Evolutionary conservation across 2,797 vertebrate species (phyloP).

Genomic region (Etheostoma perlongum): DNA sequence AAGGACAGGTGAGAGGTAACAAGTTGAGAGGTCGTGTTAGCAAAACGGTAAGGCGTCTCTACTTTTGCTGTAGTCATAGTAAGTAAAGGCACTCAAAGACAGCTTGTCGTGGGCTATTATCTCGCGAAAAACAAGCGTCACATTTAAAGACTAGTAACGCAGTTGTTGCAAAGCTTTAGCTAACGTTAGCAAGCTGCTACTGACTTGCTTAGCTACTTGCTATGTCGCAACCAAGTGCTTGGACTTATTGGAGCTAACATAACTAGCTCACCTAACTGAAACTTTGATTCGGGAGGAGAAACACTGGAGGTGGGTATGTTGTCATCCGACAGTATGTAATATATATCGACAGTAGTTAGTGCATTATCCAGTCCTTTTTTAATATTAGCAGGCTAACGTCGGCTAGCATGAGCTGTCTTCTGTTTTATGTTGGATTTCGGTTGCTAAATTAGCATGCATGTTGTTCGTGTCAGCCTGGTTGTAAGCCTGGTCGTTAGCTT

Average conservation of each 20-base stretch:
- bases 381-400: background rate
- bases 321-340: background rate
- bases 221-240: slow-evolving; percentile 72
- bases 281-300: slow-evolving; percentile 22
- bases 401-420: slow-evolving; percentile 12
- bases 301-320: slow-evolving; percentile 64
- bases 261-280: slow-evolving; percentile 34
- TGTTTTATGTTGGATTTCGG: background rate
- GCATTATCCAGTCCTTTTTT: background rate
- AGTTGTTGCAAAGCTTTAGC: slow-evolving; percentile 13
- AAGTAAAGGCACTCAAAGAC: background rate
- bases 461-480: background rate
- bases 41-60: slow-evolving; percentile 32
- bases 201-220: slow-evolving; percentile 27
- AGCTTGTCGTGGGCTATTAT: background rate
- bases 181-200: slow-evolving; percentile 52
- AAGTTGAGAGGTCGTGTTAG: slow-evolving; percentile 74
- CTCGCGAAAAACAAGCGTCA: background rate
- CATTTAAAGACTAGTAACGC: background rate
- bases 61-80: slow-evolving; percentile 15
- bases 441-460: slow-evolving; percentile 27
- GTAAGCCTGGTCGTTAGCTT: background rate
- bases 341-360: background rate
- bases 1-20: slow-evolving; percentile 58
- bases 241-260: slow-evolving; percentile 56